Conservation (phyloP, 2,888 invertebrate species). For the Ryuthela nishihirai region DNA sequence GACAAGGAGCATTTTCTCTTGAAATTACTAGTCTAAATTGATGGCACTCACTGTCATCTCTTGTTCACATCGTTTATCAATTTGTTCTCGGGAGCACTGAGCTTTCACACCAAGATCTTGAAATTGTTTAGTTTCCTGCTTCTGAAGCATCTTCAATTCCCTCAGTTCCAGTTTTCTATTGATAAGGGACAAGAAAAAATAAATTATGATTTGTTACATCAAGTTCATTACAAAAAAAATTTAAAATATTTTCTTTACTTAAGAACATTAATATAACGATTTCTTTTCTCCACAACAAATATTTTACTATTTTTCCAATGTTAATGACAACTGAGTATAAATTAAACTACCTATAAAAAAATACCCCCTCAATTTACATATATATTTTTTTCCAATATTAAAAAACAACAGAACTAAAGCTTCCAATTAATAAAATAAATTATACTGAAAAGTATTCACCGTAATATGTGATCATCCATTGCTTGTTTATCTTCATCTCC, state of each 20-base stretch:
- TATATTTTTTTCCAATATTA: not conserved
- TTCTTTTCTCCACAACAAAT: too few species aligned
- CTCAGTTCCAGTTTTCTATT: constrained; percentile 92
- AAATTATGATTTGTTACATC: too few species aligned
- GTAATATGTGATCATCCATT: constrained; percentile 45
- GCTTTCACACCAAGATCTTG: constrained; percentile 90
- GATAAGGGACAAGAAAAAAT: too few species aligned
- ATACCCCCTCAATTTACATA: not conserved
- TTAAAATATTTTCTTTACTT: too few species aligned
- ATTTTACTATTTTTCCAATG: too few species aligned
- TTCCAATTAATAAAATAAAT: not conserved
- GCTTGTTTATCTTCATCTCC: constrained; percentile 47
- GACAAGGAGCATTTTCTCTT: too few species aligned
- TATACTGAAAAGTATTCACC: constrained; percentile 15
- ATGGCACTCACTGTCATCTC: constrained; percentile 66
- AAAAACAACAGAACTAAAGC: not conserved
- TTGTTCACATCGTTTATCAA: constrained; percentile 84
- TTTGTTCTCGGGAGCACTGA: constrained; percentile 78
- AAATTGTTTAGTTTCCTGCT: constrained; percentile 97
- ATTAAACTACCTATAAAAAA: not conserved
- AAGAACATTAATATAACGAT: too few species aligned
- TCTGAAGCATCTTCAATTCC: constrained; percentile 96
- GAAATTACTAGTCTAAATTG: too few species aligned
- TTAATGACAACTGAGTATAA: too few species aligned
- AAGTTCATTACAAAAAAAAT: too few species aligned